phyloP scores from a whole-genome alignment of 1,140 invertebrate species.

The Prorops nasuta region DNA sequence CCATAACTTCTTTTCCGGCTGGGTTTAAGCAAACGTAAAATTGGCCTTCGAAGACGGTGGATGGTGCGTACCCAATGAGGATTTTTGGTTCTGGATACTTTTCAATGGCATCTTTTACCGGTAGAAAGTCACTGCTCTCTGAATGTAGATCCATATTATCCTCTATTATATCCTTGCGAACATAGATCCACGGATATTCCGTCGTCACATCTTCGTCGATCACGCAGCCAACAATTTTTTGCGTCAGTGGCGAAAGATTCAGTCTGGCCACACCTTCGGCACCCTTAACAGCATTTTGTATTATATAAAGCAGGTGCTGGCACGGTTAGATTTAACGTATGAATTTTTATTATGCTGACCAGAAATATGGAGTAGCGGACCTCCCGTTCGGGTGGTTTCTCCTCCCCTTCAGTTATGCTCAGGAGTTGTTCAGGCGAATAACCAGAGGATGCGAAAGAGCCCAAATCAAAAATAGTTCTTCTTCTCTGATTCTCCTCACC shows the following conservation, averaged over 20 bases:
- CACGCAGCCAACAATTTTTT: slow-evolving; percentile 55
- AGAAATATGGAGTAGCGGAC: slow-evolving; percentile 27
- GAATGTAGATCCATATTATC: slow-evolving; percentile 58
- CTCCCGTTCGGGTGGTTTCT: slow-evolving; percentile 5
- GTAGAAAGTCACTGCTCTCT: slow-evolving; percentile 61
- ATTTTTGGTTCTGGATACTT: slow-evolving; percentile 59
- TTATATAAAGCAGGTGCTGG: too few species aligned
- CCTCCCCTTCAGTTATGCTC: slow-evolving; percentile 3
- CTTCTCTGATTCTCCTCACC: too few species aligned
- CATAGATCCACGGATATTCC: slow-evolving; percentile 71
- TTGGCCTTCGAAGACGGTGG: slow-evolving; percentile 62
- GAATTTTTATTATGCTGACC: slow-evolving; percentile 16
- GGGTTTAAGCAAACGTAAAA: slow-evolving; percentile 70
- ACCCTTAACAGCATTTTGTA: too few species aligned
- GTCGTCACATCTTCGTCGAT: slow-evolving; percentile 63
- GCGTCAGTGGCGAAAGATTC: slow-evolving; percentile 47
- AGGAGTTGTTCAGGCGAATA: slow-evolving; percentile 13
- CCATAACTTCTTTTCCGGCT: slow-evolving; percentile 50
- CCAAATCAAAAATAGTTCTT: slow-evolving; percentile 33
- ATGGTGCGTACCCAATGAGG: slow-evolving; percentile 68
- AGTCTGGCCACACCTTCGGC: slow-evolving; percentile 38
- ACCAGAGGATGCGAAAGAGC: slow-evolving; percentile 24
- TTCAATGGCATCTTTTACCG: slow-evolving; percentile 55
- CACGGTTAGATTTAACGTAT: neutral
- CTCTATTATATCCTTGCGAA: slow-evolving; percentile 63